These are phyloP conservation scores for Sebastes itinus DNA, from an alignment of 2,797 vertebrate species.

Conservation along the genomic window DNA sequence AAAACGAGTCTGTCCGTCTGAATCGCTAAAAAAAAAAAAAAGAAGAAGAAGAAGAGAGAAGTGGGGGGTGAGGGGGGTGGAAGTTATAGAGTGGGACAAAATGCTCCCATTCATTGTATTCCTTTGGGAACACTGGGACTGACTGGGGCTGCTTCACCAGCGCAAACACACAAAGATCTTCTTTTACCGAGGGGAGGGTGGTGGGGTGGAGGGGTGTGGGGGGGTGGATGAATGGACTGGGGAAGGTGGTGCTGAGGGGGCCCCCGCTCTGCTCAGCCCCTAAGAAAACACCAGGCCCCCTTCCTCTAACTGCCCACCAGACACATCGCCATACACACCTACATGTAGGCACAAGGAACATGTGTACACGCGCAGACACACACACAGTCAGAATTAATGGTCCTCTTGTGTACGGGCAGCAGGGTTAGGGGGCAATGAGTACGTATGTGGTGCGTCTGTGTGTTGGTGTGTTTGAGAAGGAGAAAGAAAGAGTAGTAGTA, in stretches of 20 bases:
- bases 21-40: constrained; percentile 24
- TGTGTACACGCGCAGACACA: constrained; percentile 46
- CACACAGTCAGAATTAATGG: constrained; percentile 68
- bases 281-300: constrained; percentile 93
- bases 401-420: constrained; percentile 56
- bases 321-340: constrained; percentile 61
- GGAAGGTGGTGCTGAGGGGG: constrained; percentile 68
- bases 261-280: constrained; percentile 84
- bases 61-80: neutral
- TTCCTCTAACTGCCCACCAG: constrained; percentile 83
- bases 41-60: constrained; percentile 12
- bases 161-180: constrained; percentile 93
- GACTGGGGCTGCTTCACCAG: constrained; percentile 81
- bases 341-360: constrained; percentile 40
- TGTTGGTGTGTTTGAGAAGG: constrained; percentile 21
- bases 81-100: constrained; percentile 80
- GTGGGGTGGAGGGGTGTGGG: neutral
- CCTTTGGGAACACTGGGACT: constrained; percentile 92
- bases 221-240: constrained; percentile 89
- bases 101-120: constrained; percentile 95
- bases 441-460: constrained; percentile 20
- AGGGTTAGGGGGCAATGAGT: constrained; percentile 43
- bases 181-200: constrained; percentile 80
- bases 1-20: constrained; percentile 89
- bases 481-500: neutral